These are phyloP conservation scores for Netelia inedita DNA, from an alignment of 2,888 invertebrate genomes.

Conservation along the genomic window DNA sequence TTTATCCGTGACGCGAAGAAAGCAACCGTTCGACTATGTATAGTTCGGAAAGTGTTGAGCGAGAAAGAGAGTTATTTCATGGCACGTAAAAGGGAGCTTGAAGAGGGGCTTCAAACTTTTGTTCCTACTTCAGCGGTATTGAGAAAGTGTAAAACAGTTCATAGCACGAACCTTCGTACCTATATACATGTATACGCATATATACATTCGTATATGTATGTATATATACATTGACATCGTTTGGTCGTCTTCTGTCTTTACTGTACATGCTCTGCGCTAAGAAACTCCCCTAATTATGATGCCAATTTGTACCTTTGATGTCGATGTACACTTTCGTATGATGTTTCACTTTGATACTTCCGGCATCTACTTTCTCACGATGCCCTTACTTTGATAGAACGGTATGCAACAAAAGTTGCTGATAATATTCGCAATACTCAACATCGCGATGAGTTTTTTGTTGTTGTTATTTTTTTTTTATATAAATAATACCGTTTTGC, in stretches of 20 bases:
- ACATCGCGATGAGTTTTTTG: too few species aligned
- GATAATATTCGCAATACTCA: too few species aligned
- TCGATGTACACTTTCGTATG: background rate
- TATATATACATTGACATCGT: background rate
- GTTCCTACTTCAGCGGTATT: constrained; percentile 2
- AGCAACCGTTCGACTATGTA: background rate
- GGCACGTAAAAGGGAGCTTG: constrained; percentile 17
- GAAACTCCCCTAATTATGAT: constrained; percentile 12
- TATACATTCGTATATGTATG: background rate
- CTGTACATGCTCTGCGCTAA: background rate
- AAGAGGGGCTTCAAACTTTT: constrained; percentile 47
- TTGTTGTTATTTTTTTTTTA: too few species aligned
- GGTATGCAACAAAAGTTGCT: too few species aligned
- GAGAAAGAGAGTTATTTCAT: constrained; percentile 3
- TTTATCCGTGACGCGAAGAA: background rate
- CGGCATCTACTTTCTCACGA: background rate
- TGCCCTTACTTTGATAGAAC: too few species aligned
- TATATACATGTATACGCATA: background rate
- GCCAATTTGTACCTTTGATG: constrained; percentile 21
- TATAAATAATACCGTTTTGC: too few species aligned
- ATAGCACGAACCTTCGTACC: background rate
- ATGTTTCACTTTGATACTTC: constrained; percentile 15
- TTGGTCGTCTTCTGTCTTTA: background rate
- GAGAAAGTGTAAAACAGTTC: constrained; percentile 5
- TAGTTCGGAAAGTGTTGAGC: background rate